Conservation (phyloP, 1,140 invertebrate genomes). For the Trichoplusia ni region DNA sequence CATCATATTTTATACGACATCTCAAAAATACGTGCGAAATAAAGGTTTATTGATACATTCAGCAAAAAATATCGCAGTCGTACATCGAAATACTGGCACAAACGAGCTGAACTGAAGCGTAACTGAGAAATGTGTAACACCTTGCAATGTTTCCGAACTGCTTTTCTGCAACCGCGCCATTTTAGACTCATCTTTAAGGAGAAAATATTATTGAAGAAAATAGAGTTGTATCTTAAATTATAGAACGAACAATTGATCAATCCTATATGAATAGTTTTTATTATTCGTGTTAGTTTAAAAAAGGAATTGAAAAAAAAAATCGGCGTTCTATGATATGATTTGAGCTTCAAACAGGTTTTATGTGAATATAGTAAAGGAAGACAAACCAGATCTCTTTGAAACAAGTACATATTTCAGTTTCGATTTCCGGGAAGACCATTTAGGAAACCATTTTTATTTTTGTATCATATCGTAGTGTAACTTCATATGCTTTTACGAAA, state of each 20-base stretch:
- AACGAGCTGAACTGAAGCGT: slow-evolving; percentile 53
- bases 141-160: slow-evolving; percentile 57
- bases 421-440: neutral
- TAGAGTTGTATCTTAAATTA: no score
- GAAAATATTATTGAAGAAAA: slow-evolving; percentile 2
- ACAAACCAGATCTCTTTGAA: no score
- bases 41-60: neutral
- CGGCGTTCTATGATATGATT: no score
- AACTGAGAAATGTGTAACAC: slow-evolving; percentile 69
- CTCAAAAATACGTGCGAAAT: slow-evolving; percentile 14
- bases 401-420: no score
- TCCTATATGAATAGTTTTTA: no score
- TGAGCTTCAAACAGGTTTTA: no score
- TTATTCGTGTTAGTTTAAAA: no score
- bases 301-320: no score
- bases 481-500: slow-evolving; percentile 15
- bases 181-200: slow-evolving; percentile 15
- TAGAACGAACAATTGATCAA: no score
- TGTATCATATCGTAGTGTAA: neutral
- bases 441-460: neutral
- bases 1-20: neutral
- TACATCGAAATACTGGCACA: slow-evolving; percentile 23
- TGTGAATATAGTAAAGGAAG: no score
- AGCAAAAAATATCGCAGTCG: slow-evolving; percentile 20
- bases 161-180: slow-evolving; percentile 48